Evolutionary conservation across 2,797 vertebrate species (phyloP), one percentile per base, ranked within the genome.

Genomic region (Bradypodion pumilum): DNA sequence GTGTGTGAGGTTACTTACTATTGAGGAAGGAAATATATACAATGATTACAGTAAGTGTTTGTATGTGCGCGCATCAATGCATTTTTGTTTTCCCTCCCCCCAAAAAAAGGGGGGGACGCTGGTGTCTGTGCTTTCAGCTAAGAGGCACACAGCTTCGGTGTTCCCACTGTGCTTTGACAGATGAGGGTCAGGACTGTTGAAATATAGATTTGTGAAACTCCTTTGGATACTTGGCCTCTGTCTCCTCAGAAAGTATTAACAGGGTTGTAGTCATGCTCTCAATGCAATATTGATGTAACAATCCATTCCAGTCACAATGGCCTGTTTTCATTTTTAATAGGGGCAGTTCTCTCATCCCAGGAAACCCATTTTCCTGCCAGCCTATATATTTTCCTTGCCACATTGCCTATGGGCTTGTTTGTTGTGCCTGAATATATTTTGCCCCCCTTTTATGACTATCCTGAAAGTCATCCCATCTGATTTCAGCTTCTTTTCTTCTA

Each of bases 1-100:
- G 85, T 68, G 52, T 81, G 83, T 86, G 72, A 87, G 77, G 87
- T 88, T 93, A 81, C 89, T 88, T 93, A 81, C 89, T 90, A 88
- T 79, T 90, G 79, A 92, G 85, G 80, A 86, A 40, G 81, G 87
- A 88, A 83, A 86, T 69, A 80, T 68, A 63, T 72, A 46, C 21
- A 87, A 88, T 65, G 13, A 80, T 40, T 78, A 15, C 56, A 40
- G 12, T 77, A 0, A 10, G n/a, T 7, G 9, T 59, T 21, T 13
- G 23, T 75, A 15, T n/a, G 35, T 7, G 46, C 8, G 2, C 27
- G n/a, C 13, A 21, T n/a, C 8, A 46, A 60, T 0, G 40, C 23
- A 88, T 25, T 78, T 29, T 60, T 27, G 77, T 46, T 35, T 5
- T 49, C 23, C 37, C 5, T 9, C 16, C 16, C 52, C 13, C 52